Base-by-base conservation (phyloP, 1,140 invertebrate genomes). In the Dufourea novaeangliae region DNA sequence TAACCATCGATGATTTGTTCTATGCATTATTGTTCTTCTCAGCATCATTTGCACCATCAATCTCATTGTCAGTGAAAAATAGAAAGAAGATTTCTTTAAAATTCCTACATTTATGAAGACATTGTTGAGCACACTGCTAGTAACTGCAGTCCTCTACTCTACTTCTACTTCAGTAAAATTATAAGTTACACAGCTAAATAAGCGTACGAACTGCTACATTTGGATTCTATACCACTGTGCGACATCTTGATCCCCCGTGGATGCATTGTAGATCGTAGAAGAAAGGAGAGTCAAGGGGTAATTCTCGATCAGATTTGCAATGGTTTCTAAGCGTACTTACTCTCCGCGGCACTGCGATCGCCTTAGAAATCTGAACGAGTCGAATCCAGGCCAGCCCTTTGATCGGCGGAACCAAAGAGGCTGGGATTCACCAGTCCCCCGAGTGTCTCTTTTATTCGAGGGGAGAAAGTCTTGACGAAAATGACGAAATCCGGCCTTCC, bases 351-450 rank as follows among this genome's bases (percentile, higher is more conserved):
- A 11, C 17, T 7, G 0, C 32, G 71, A 54, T 41, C 61, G 71
- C 11, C 72, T 74, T 74, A 74, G 34, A 66, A 57, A 56, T 44
- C n/a, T 67, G 50, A 74, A 74, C 72, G 50, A 57, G 72, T 37
- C 32, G 50, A 67, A 74, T 74, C 25, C 67, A 74, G 72, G 62
- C 34, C 72, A 74, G 46, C 20, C 22, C 62, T 74, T 74, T 56
- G 62, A 74, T 56, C 72, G n/a, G 27, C 10, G 17, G 11, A n/a
- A 6, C 14, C n/a, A 8, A 11, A 29, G 14, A 22, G 25, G 1
- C 10, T 14, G 22, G 27, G 59, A 54, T 63, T n/a, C n/a, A n/a
- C n/a, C n/a, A n/a, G n/a, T n/a, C 54, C 32, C 10, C 46, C 10
- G 7, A 22, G n/a, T 12, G 27, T 20, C 27, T 41, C 37, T 67